Conservation (phyloP, 1,140 invertebrate species). For the Octopus sinensis region DNA sequence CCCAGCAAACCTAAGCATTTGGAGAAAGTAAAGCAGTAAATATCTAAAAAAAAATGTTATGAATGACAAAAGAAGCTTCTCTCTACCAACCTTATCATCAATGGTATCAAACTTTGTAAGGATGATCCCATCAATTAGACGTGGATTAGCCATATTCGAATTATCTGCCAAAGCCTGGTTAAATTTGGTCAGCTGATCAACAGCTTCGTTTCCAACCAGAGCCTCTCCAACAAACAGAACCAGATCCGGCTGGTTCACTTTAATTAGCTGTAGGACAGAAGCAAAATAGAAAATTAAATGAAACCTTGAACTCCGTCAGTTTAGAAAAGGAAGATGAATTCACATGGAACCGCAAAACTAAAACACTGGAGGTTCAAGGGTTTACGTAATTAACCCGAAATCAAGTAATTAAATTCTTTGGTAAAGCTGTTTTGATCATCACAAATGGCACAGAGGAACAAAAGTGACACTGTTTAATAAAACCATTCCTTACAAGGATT, state of each 20-base stretch:
- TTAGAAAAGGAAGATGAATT: no score
- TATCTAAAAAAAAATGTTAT: background rate
- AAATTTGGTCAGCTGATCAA: conserved; percentile 98
- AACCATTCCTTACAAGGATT: no score
- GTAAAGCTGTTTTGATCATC: no score
- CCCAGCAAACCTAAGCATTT: no score
- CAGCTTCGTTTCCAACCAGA: conserved; percentile 98
- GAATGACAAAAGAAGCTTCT: background rate
- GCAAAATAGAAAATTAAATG: no score
- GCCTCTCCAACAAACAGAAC: conserved; percentile 99
- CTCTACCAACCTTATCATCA: conserved; percentile 82
- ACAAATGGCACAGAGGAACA: no score
- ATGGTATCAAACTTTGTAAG: conserved; percentile 99
- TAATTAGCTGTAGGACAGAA: conserved; percentile 62
- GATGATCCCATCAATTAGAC: conserved; percentile 90
- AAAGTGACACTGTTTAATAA: no score
- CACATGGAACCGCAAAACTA: no score
- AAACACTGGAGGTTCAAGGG: no score
- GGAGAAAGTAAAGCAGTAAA: background rate
- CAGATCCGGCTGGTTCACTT: conserved; percentile 92
- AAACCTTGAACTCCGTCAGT: no score
- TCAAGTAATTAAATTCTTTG: no score
- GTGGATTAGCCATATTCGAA: conserved; percentile 65
- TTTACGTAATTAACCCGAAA: no score
- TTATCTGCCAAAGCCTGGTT: conserved; percentile 82